Evolutionary conservation across 2,113 vertebrate species (phyloP).

Genomic region (Falco punctatus): DNA sequence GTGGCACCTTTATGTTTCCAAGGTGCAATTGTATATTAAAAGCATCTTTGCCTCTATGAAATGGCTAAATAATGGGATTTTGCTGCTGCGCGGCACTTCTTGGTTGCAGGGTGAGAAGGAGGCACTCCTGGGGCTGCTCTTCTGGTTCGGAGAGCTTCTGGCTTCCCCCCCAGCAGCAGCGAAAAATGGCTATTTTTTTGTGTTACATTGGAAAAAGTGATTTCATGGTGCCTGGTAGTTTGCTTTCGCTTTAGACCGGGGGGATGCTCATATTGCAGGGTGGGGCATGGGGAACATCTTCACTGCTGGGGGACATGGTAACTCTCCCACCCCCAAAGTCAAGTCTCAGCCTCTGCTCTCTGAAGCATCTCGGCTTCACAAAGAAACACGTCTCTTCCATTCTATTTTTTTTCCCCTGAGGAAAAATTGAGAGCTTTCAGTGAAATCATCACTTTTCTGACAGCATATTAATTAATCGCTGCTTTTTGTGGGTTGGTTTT

Average conservation of each 20-base stretch:
- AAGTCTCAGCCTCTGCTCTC: not conserved
- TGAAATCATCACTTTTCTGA: not conserved
- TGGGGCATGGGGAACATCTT: not conserved
- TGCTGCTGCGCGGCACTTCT: not conserved
- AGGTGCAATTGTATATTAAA: conserved; percentile 38
- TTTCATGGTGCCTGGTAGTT: not conserved
- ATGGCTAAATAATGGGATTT: not conserved
- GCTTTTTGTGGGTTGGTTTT: not conserved
- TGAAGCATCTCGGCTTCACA: not conserved
- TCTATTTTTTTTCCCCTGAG: not conserved
- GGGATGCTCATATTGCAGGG: not conserved
- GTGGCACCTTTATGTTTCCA: conserved; percentile 10
- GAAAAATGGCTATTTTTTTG: not conserved
- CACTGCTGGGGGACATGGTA: not conserved
- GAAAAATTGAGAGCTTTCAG: conserved; percentile 1
- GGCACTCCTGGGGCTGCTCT: not conserved
- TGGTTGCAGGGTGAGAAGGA: not conserved
- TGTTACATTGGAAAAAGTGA: not conserved
- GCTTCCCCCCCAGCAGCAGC: not conserved
- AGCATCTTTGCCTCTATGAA: conserved; percentile 2
- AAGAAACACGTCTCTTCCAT: not conserved
- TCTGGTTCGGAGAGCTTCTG: not conserved
- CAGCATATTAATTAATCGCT: not conserved
- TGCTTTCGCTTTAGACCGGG: not conserved
- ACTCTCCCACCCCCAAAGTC: not conserved